Evolutionary conservation across 2,113 vertebrate species (phyloP), one percentile per base, ranked within the genome.

Genomic region (Ochotona princeps): DNA sequence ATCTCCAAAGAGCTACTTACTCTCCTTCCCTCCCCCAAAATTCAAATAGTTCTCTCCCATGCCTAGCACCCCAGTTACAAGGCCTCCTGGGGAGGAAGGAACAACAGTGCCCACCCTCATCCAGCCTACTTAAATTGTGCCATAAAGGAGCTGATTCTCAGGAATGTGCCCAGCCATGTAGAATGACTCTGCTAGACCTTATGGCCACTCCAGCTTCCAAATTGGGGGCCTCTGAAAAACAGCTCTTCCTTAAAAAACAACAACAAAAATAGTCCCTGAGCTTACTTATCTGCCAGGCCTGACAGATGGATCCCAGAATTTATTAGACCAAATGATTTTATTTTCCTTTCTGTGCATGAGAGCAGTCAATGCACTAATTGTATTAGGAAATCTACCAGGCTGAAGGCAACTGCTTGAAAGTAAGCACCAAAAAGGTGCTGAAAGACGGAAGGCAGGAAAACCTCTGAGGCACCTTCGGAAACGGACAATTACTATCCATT

Each of bases 401-500:
- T 74, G 80, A 95, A 95, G 79, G 80, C 75, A 90, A 95, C 30
- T 13, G 66, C 69, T 93, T 89, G 86, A 87, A 83, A 87, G 28
- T 49, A 70, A 86, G 86, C 90, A 87, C 72, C 38, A n/a, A 49
- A 92, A 83, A 95, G 86, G 79, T 94, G 80, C 70, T 9, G 65
- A 92, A 90, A 92, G 92, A 83, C 79, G 94, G 93, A 91, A 94
- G 88, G 90, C 72, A 65, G 63, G 61, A 44, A 67, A 93, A 78
- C 67, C 76, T 94, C 91, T 65, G 88, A 75, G 85, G 88, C 82
- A 86, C 95, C 83, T 94, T 96, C 5, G 0, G 67, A 92, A 94
- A 94, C n/a, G 80, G 83, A 91, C 91, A 93, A 93, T 96, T 96
- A 89, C 89, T 75, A 94, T 91, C 80, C 74, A 93, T 95, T 93